phyloP scores from a whole-genome alignment of 2,888 invertebrate genomes.

The Exephanes ischioxanthus region DNA sequence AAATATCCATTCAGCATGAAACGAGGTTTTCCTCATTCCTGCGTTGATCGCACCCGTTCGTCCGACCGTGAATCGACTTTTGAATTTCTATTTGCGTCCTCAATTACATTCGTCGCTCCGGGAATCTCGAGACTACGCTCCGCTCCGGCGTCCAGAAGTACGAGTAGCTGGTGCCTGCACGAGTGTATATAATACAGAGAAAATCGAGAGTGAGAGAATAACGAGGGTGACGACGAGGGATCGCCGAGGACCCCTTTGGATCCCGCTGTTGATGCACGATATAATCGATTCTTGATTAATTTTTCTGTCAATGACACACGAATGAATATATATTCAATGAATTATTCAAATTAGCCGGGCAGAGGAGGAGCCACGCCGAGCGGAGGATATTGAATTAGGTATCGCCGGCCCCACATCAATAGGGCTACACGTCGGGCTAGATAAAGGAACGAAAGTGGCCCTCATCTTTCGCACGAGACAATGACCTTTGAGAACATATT shows the following conservation, averaged over 20 bases:
- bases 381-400: slow-evolving; percentile 76
- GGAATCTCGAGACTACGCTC: slow-evolving; percentile 40
- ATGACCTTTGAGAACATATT: not conserved
- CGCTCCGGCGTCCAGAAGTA: slow-evolving; percentile 50
- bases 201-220: slow-evolving; percentile 33
- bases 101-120: slow-evolving; percentile 71
- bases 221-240: slow-evolving; percentile 37
- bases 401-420: slow-evolving; percentile 66
- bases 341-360: slow-evolving; percentile 77
- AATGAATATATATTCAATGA: slow-evolving; percentile 78
- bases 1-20: slow-evolving; percentile 70
- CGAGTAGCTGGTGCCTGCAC: slow-evolving; percentile 10
- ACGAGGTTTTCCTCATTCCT: slow-evolving; percentile 65
- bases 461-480: not conserved
- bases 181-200: slow-evolving; percentile 28
- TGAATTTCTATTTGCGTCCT: slow-evolving; percentile 73
- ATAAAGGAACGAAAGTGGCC: not conserved
- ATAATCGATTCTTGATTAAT: slow-evolving; percentile 79
- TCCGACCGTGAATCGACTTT: slow-evolving; percentile 71
- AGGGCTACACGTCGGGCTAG: slow-evolving; percentile 56
- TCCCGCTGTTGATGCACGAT: slow-evolving; percentile 65
- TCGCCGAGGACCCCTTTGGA: slow-evolving; percentile 54
- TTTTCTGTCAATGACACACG: slow-evolving; percentile 79
- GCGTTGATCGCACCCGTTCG: slow-evolving; percentile 39
- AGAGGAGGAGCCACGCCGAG: slow-evolving; percentile 62